Conservation (phyloP, 2,888 invertebrate genomes). For the Epirrhoe alternata region DNA sequence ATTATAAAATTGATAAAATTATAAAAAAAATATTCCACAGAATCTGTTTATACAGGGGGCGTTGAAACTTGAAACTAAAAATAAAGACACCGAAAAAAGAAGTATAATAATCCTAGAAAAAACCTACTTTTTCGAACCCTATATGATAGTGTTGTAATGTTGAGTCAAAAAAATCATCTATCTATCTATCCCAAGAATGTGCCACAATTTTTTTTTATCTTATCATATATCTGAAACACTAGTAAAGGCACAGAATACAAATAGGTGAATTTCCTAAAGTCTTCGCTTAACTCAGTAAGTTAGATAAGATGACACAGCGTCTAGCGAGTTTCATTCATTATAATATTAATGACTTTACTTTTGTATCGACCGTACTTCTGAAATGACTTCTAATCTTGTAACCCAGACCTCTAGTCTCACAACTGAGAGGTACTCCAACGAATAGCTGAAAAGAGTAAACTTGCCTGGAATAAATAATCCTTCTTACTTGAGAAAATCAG, state of each 20-base stretch:
- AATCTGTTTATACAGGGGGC: too few relatives aligned
- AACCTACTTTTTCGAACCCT: too few relatives aligned
- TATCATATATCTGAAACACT: neutral
- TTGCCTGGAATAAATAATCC: neutral
- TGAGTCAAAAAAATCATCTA: too few relatives aligned
- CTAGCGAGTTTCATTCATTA: slow-evolving; percentile 9
- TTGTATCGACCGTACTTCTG: neutral
- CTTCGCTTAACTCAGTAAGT: slow-evolving; percentile 4
- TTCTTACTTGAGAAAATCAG: neutral
- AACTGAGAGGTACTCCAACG: neutral
- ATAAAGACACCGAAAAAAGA: too few relatives aligned
- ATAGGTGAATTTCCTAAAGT: too few relatives aligned
- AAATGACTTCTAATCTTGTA: neutral
- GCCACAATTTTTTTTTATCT: neutral
- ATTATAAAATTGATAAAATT: too few relatives aligned
- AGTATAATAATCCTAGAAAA: too few relatives aligned
- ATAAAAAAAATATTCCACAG: too few relatives aligned
- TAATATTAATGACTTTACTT: slow-evolving; percentile 6
- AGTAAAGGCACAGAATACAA: too few relatives aligned
- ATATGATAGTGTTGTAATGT: too few relatives aligned
- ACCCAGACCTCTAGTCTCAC: neutral
- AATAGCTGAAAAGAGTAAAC: neutral
- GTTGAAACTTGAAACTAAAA: too few relatives aligned
- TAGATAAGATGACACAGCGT: neutral
- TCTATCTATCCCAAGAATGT: neutral